phyloP scores from a whole-genome alignment of 2,888 invertebrate species.

The Formica aserva region DNA sequence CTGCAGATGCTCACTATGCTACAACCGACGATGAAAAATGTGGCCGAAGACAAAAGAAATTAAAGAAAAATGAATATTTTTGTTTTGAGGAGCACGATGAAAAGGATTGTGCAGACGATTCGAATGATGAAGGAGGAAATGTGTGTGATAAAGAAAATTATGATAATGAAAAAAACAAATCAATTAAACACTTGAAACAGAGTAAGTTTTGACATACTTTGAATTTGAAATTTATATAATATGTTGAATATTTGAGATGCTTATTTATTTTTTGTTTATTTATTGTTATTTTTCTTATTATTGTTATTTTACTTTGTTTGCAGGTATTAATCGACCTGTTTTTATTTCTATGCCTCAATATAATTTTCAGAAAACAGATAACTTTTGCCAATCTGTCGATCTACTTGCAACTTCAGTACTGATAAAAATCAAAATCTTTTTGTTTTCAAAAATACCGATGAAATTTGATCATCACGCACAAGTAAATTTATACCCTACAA shows the following conservation, averaged over 20 bases:
- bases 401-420: no score
- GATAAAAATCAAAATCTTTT: neutral
- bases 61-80: neutral
- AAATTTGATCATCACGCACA: neutral
- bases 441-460: neutral
- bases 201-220: neutral
- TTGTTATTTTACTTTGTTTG: neutral
- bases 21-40: neutral
- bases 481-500: neutral
- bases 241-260: conserved; percentile 1
- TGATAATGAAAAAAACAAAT: neutral
- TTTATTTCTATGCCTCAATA: neutral
- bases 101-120: neutral
- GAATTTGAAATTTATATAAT: neutral
- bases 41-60: neutral
- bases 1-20: neutral
- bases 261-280: neutral
- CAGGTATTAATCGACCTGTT: neutral
- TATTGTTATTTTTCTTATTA: neutral
- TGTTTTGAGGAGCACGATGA: neutral
- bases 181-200: neutral
- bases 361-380: neutral
- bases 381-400: neutral
- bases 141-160: neutral
- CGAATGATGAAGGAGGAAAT: neutral